Evolutionary conservation across 2,113 vertebrate genomes (phyloP).

Genomic region (Pelodiscus sinensis): DNA sequence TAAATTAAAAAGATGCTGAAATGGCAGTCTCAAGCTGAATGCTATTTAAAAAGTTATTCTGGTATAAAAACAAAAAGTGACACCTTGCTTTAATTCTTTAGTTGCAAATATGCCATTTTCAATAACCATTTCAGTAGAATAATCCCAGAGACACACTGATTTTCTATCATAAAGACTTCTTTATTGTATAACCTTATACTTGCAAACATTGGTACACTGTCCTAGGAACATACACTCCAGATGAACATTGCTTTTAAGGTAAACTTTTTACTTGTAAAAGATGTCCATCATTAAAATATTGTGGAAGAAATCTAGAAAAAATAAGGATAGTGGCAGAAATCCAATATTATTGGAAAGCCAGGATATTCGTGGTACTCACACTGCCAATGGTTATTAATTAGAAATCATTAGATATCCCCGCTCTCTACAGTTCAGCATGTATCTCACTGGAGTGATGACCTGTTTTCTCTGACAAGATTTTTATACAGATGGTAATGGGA

Average conservation of each 20-base stretch:
- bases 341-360: constrained; percentile 38
- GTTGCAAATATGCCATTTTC: constrained; percentile 34
- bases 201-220: neutral
- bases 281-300: constrained; percentile 65
- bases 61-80: neutral
- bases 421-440: constrained; percentile 9
- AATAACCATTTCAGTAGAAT: neutral
- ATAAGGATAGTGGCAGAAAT: constrained; percentile 64
- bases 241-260: neutral
- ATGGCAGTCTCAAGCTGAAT: constrained; percentile 22
- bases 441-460: constrained; percentile 27
- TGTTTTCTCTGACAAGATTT: constrained; percentile 39
- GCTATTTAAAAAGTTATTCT: constrained; percentile 11
- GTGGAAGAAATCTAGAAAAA: constrained; percentile 69
- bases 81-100: constrained; percentile 30
- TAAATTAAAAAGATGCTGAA: constrained; percentile 4
- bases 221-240: constrained; percentile 35
- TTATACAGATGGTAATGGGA: neutral
- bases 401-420: constrained; percentile 24
- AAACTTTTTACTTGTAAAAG: constrained; percentile 49
- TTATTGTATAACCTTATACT: neutral
- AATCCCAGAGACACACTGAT: constrained; percentile 16
- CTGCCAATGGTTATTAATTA: constrained; percentile 68
- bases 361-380: neutral
- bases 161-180: constrained; percentile 5